Conservation (phyloP, 2,797 vertebrate genomes). For the Propithecus deckenii region DNA sequence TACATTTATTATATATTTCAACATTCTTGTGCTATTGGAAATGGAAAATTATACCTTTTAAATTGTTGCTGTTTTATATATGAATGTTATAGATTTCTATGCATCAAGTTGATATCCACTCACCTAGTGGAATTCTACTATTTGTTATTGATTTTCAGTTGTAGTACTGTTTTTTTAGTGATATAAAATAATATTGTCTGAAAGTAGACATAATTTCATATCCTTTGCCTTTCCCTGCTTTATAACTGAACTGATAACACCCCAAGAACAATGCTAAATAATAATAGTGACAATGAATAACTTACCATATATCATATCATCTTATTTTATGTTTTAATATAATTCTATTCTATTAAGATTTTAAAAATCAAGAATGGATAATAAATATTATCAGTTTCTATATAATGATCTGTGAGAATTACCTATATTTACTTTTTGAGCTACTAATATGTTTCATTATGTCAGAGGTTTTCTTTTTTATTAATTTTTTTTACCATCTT, state of each 20-base stretch:
- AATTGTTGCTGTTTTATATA: too few relatives aligned
- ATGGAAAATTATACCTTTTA: too few relatives aligned
- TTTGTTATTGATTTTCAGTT: background rate
- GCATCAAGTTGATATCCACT: background rate
- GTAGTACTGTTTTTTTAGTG: background rate
- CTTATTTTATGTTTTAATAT: background rate
- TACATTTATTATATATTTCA: background rate
- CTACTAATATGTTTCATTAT: background rate
- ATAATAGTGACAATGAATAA: background rate
- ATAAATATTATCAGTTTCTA: background rate
- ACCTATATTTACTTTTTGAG: background rate
- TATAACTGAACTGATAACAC: background rate
- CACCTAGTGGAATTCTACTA: background rate
- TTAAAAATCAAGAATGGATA: background rate
- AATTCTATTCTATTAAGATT: background rate
- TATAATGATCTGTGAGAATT: background rate
- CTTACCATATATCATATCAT: background rate
- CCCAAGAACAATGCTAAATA: background rate
- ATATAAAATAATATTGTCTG: conserved; percentile 10
- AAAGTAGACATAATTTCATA: background rate
- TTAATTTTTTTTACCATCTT: background rate
- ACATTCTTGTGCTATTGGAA: background rate
- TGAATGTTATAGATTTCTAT: background rate
- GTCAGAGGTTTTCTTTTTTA: background rate
- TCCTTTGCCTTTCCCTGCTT: background rate